Conservation (phyloP, 2,888 invertebrate species). For the Andrena minutula region DNA sequence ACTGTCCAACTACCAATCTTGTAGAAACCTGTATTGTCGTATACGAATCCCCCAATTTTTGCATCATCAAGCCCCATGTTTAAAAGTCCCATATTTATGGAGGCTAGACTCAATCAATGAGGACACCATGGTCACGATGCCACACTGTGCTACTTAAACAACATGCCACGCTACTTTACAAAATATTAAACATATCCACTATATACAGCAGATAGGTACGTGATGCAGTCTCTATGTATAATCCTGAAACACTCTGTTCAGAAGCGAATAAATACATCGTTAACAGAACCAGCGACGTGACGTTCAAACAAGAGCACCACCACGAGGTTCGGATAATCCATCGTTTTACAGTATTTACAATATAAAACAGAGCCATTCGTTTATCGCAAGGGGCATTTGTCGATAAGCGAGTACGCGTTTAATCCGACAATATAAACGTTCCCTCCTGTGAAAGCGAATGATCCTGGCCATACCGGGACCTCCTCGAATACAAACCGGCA, state of each 20-base stretch:
- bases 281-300: background rate
- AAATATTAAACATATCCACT: no score
- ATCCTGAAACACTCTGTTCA: background rate
- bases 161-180: no score
- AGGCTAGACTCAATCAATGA: no score
- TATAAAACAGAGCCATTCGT: constrained; percentile 27
- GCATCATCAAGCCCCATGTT: no score
- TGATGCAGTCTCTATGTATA: background rate
- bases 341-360: constrained; percentile 7
- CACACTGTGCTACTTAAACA: no score
- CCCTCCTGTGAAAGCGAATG: background rate
- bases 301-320: background rate
- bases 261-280: background rate
- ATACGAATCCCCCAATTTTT: no score
- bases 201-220: no score
- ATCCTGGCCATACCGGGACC: background rate
- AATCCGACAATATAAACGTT: constrained; percentile 36
- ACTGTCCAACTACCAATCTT: no score
- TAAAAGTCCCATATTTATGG: no score
- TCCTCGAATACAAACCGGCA: background rate
- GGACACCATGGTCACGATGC: no score
- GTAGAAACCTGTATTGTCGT: no score
- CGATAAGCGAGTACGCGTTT: constrained; percentile 44
- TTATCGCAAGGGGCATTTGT: constrained; percentile 18
- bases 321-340: constrained; percentile 32